Base-by-base conservation (phyloP, 1,140 invertebrate species). In the Tetraneura akinire region DNA sequence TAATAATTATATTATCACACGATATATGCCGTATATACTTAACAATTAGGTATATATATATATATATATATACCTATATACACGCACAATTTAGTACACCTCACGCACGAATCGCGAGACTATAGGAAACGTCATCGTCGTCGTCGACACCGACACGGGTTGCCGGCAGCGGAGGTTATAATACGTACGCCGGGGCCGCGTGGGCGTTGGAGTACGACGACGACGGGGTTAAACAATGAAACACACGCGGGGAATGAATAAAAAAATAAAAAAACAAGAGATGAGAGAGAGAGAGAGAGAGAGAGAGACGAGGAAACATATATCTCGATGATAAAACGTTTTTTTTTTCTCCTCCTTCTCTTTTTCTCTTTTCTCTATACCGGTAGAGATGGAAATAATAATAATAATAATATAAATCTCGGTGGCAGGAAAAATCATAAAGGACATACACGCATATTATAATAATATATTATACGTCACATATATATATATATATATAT, bases 191-290 rank as follows among this genome's bases (percentile, higher is more conserved):
- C 37, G 53, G 42, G 55, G 74, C 74, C 55, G 32, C 16, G 74
- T 60, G 55, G 74, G 74, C 74, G 74, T 47, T 60, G 74, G 37
- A 62, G 74, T 76, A 76, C 26, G 32, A 76, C 73, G 49, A 73
- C 73, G 21, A 62, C 53, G 74, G 74, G 55, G 74, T 78, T 78
- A 78, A 78, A 76, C 73, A 76, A 76, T 23, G 73, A 21, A 16
- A 60, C n/a, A 47, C 55, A 62, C 55, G 55, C 16, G 55, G 74
- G 62, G n/a, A 37, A 8, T 4, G 8, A 37, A 3, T 4, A 37
- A 37, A 37, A 37, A 37, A 37, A 4, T 4, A 37, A 37, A n/a
- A n/a, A n/a, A n/a, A n/a, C n/a, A n/a, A n/a, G n/a, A n/a, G n/a
- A n/a, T n/a, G n/a, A n/a, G n/a, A n/a, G n/a, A n/a, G 32, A 53